phyloP scores from a whole-genome alignment of 2,113 vertebrate species.

The Trichechus manatus region DNA sequence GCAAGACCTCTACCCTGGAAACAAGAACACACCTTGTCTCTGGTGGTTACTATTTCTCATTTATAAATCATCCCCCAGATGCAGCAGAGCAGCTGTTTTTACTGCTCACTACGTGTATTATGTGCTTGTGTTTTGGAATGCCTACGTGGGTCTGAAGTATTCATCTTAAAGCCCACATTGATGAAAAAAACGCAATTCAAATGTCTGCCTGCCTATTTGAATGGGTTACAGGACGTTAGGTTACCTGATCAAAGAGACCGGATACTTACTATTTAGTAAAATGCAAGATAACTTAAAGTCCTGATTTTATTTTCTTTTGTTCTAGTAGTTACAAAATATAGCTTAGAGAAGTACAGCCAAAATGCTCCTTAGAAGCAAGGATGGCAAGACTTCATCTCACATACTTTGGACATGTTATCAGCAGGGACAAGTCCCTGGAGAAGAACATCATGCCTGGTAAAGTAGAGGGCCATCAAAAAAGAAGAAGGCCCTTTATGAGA shows the following conservation, averaged over 20 bases:
- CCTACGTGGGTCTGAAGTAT: not conserved
- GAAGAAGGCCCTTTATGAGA: no score
- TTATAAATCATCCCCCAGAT: not conserved
- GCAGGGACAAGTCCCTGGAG: no score
- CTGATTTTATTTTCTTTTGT: slow-evolving; percentile 13
- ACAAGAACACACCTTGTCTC: not conserved
- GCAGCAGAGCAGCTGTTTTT: slow-evolving; percentile 29
- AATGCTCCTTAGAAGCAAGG: no score
- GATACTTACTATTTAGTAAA: not conserved
- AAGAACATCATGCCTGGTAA: no score
- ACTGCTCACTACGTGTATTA: not conserved
- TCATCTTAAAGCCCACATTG: not conserved
- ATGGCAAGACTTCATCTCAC: no score
- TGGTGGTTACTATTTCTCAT: not conserved
- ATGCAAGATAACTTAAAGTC: not conserved
- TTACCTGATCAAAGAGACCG: not conserved
- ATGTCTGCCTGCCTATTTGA: not conserved
- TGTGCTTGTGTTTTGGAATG: not conserved
- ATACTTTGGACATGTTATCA: no score
- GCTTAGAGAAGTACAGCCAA: not conserved
- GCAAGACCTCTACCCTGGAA: not conserved
- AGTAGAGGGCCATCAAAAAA: no score
- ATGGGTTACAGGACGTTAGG: not conserved
- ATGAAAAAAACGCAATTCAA: not conserved
- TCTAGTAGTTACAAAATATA: not conserved